Base-by-base conservation (phyloP, 2,113 vertebrate species). In the Ptyas mucosa region DNA sequence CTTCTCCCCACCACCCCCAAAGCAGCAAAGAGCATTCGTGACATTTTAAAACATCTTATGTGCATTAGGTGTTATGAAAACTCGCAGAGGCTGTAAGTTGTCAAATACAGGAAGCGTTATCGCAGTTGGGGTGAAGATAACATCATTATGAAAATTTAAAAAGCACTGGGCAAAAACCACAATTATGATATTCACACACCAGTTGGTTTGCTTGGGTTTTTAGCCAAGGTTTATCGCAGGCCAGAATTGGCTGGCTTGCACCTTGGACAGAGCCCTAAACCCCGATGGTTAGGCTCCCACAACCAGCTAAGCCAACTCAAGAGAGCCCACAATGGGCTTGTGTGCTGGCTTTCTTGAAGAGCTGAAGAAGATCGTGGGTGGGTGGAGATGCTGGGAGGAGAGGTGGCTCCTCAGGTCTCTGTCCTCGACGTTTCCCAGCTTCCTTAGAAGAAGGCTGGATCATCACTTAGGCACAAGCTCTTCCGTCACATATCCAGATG, bases 391-490 rank as follows among this genome's bases (percentile, higher is more conserved):
- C n/a, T 39, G 34, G n/a, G n/a, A 8, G 29, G 29, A 34, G 64
- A 75, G 14, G 14, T 26, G 26, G 24, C 24, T 61, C 58, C n/a
- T 18, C n/a, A 75, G 34, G 8, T 3, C 5, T 39, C 15, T 81
- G n/a, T 34, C 69, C 69, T 34, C 15, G 34, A 34, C 6, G 6
- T 15, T 75, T 75, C 15, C 69, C 6, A 18, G n/a, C 64, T 75
- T 75, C 64, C 14, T 75, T 34, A 39, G 69, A 7, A 75, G n/a
- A 20, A 75, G 5, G 14, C n/a, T 8, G 6, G 69, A 15, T 39
- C 6, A 0, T 34, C 7, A 1, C 34, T 39, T 7, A 39, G 6
- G 7, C 34, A 39, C 1, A 7, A 18, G n/a, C 5, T 3, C 69
- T 8, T 75, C 6, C n/a, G 1, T 75, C 2, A 34, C 2, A 0